Base-by-base conservation (phyloP, 2,888 invertebrate genomes). In the Hyposoter dolosus region DNA sequence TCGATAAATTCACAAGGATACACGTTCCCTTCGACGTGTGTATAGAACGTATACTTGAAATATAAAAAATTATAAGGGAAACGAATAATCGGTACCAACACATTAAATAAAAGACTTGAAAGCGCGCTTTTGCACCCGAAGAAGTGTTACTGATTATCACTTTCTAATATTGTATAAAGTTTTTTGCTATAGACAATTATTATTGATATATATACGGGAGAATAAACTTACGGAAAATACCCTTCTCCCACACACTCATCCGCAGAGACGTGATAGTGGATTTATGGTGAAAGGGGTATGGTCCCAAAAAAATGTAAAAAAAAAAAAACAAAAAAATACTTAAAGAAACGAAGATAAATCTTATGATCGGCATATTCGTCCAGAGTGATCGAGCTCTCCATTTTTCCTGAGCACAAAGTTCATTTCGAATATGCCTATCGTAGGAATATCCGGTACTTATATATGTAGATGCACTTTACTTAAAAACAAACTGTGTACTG, bases 211-310 rank as follows among this genome's bases (percentile, higher is more conserved):
- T 65, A 77, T 66, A 60, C 56, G 69, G 47, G 72, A 50, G 65
- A 65, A 78, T 82, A 60, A 66, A 68, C 60, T 60, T 76, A 83
- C 79, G 93, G 92, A 93, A 93, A 88, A 90, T 91, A 93, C 88
- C 91, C 92, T 90, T 93, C 91, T 93, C 91, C 91, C 93, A 89
- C 88, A 91, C 93, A 93, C 93, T 93, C 92, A 92, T 93, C 91
- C 90, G 90, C 92, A 93, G 93, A 89, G 93, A 90, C 81, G 91
- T 87, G 92, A 92, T 93, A 93, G 93, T 93, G 93, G 90, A 90
- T 93, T 93, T 93, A 93, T 93, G 92, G 93, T 90, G 92, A 92
- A 92, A 93, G 90, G 92, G 91, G 89, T 93, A 90, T 90, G 86
- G 91, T 92, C 91, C 91, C 89, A 76, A 63, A 72, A 76, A 71